These are phyloP conservation scores for Garrulus glandarius DNA, from an alignment of 2,797 vertebrate genomes.

Conservation along the genomic window DNA sequence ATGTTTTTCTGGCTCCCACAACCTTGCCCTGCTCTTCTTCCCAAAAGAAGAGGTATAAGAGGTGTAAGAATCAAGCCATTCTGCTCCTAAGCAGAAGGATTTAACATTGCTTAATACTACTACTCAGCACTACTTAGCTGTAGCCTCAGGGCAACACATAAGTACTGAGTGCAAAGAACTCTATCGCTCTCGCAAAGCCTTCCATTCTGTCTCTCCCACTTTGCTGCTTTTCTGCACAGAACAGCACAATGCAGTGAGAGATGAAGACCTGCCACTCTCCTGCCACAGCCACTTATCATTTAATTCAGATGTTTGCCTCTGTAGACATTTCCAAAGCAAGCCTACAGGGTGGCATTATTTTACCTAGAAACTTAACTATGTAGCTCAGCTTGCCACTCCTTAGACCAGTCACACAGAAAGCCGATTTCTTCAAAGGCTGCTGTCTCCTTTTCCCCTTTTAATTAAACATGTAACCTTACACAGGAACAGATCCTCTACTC, in stretches of 20 bases:
- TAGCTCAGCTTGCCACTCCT: neutral
- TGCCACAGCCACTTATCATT: constrained; percentile 45
- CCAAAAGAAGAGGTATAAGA: constrained; percentile 20
- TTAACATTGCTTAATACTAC: constrained; percentile 67
- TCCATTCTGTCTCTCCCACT: constrained; percentile 53
- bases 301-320: constrained; percentile 37
- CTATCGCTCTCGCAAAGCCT: constrained; percentile 51
- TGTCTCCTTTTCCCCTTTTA: constrained; percentile 19
- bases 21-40: constrained; percentile 6
- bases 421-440: neutral
- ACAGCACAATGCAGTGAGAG: constrained; percentile 32
- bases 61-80: constrained; percentile 54
- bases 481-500: neutral
- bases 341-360: constrained; percentile 20
- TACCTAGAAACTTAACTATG: neutral
- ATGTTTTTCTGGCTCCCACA: neutral
- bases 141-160: constrained; percentile 61
- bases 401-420: neutral
- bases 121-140: constrained; percentile 64
- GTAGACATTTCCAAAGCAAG: constrained; percentile 26
- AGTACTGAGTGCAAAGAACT: constrained; percentile 37
- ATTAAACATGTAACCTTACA: constrained; percentile 52
- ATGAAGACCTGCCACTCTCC: constrained; percentile 51
- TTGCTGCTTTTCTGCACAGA: constrained; percentile 31
- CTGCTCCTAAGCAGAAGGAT: constrained; percentile 51